Evolutionary conservation across 2,113 vertebrate species (phyloP), one percentile per base, ranked within the genome.

Genomic region (Mirza zaza): DNA sequence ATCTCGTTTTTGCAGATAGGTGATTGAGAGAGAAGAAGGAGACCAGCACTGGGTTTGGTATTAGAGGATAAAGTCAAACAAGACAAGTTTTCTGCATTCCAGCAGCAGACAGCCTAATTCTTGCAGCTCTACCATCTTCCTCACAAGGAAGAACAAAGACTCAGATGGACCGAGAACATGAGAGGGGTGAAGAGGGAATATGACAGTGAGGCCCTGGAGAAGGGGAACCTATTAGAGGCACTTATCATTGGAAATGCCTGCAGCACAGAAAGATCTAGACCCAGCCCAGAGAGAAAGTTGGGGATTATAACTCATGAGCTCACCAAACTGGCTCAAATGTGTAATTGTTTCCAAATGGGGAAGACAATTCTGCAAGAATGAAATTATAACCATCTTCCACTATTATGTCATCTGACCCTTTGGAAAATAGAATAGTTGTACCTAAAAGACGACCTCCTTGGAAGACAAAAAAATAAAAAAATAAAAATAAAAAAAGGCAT

Each of bases 281-380:
- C 52, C 70, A 87, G 34, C 65, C 45, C 80, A 91, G 79, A 91
- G 48, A 92, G 36, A 50, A 94, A 87, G 67, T 76, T 96, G 80
- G 87, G 83, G 85, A 91, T 97, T 97, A 95, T 94, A 97, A 81
- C 57, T 97, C 89, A 97, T 97, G 97, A 96, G 97, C 92, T 97
- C 95, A 97, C 73, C 91, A 93, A 96, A 94, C 96, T 97, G 88
- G 93, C 95, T 97, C 88, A 96, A 79, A 79, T 92, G 67, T 96
- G 57, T 97, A 97, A 97, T 98, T 98, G 90, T 97, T 98, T 97
- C 97, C 97, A 97, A 96, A 97, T 97, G 96, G 89, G 50, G 93
- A 97, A 87, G 95, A 97, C 85, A 97, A 87, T 59, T 88, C 88
- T 95, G 95, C 87, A 97, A 94, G 91, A 95, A 97, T 96, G 82